Evolutionary conservation across 2,113 vertebrate species (phyloP), one percentile per base, ranked within the genome.

Genomic region (Anser cygnoides): DNA sequence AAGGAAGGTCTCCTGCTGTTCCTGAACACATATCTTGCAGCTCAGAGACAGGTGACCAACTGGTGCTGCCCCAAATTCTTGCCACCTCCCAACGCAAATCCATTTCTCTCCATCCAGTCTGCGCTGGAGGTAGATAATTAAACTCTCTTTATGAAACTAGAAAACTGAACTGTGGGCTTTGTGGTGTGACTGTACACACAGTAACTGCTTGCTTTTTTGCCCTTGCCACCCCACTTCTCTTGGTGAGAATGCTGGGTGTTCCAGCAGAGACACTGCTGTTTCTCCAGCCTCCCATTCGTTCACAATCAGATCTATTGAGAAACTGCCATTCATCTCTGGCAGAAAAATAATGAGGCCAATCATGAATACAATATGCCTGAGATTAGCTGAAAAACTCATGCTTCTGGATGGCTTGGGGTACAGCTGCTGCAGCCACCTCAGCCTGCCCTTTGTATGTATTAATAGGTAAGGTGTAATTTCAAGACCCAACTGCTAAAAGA

Each of bases 301-400:
- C 90, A 93, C 50, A 94, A 46, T 95, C 50, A 78, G 52, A 61
- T 57, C 50, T 83, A 57, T 59, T 92, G 88, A 95, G 67, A 82
- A 94, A 76, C 23, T 77, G 43, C 43, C 50, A 78, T 43, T 61
- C 23, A 50, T 37, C 31, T 46, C 43, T 75, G 81, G 63, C 67
- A 95, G 67, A 86, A 94, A 37, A 92, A 92, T 88, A 95, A 93
- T 62, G 12, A 93, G 85, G 55, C 39, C 73, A 83, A 73, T 95
- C 87, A 88, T 84, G 81, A 92, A 9, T 62, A 92, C 89, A 92
- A n/a, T 91, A 66, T 59, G 31, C 49, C 68, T 67, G 31, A 68
- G 79, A 87, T 91, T 76, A 58, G 11, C 55, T 52, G 87, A 90
- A 86, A 46, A 92, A 19, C 61, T 6, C 6, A 11, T 89, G 61